phyloP scores from a whole-genome alignment of 64 coral and sea anemone species.

The Porites lutea region DNA sequence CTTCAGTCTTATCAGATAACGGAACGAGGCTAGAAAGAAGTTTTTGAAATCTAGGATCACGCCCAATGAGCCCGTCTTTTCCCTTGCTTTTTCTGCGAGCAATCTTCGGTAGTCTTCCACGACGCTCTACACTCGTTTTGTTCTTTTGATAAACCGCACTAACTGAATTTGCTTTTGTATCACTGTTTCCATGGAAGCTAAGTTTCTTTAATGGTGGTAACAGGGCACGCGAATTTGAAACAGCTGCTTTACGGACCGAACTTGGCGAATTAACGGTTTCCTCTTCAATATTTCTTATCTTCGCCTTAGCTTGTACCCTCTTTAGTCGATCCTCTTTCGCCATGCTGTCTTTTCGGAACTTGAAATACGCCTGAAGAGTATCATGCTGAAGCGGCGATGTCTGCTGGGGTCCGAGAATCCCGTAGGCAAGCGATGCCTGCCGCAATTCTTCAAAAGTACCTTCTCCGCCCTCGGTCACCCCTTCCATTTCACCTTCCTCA shows the following conservation, averaged over 20 bases:
- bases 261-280: neutral
- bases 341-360: conserved; percentile 3
- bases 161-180: neutral
- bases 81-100: neutral
- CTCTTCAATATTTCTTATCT: neutral
- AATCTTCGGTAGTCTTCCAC: conserved; percentile 23
- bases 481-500: neutral
- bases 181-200: neutral
- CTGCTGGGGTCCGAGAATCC: neutral
- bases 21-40: conserved; percentile 25
- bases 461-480: neutral
- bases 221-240: neutral
- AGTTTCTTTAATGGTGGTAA: neutral
- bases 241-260: neutral
- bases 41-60: conserved; percentile 42
- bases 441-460: neutral
- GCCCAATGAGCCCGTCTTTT: neutral
- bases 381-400: neutral
- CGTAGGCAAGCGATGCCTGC: neutral
- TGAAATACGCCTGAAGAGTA: conserved; percentile 5
- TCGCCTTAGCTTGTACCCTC: neutral
- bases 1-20: neutral
- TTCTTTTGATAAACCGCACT: neutral
- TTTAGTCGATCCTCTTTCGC: neutral
- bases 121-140: neutral